Evolutionary conservation across 2,797 vertebrate genomes (phyloP), one percentile per base, ranked within the genome.

Genomic region (Novumbra hubbsi): DNA sequence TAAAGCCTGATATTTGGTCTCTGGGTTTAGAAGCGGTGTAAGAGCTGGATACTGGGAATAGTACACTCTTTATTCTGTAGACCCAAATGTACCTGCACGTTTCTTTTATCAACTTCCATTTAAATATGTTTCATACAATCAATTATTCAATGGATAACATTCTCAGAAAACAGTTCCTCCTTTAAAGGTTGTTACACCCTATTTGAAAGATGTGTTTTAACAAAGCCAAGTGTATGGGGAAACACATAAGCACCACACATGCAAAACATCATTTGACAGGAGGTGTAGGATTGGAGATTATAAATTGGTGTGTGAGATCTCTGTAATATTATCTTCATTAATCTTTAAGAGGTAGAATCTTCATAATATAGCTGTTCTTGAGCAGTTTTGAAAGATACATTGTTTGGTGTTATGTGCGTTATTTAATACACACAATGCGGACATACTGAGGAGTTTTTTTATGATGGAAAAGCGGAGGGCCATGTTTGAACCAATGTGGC

Each of bases 91-190:
- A 24, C 21, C 12, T 27, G 24, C 11, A 9, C 55, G 24, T 55
- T 24, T 27, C 24, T 60, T 60, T 60, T 12, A 27, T 27, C 55
- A 4, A 4, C 21, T 21, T 57, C 21, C 21, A 11, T 57, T 57
- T 21, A 24, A 60, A 60, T 11, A 24, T 60, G 55, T 60, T 24
- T 60, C 24, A 24, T 24, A 3, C 21, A 60, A 60, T 60, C 9
- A 27, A 21, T 60, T 0, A 27, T n/a, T 60, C 72, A 21, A 11
- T 19, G 41, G 38, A 71, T 5, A 38, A 80, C 72, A 78, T 57
- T 78, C 34, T 8, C 21, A 68, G 69, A 81, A 60, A 67, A 65
- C 74, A 78, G 73, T 83, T 79, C 74, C 67, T 83, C 73, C 73
- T 76, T 75, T 80, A 74, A 78, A 70, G 50, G 71, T n/a, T 65